These are phyloP conservation scores for Cheilinus undulatus DNA, from an alignment of 2,113 vertebrate species.

Conservation along the genomic window DNA sequence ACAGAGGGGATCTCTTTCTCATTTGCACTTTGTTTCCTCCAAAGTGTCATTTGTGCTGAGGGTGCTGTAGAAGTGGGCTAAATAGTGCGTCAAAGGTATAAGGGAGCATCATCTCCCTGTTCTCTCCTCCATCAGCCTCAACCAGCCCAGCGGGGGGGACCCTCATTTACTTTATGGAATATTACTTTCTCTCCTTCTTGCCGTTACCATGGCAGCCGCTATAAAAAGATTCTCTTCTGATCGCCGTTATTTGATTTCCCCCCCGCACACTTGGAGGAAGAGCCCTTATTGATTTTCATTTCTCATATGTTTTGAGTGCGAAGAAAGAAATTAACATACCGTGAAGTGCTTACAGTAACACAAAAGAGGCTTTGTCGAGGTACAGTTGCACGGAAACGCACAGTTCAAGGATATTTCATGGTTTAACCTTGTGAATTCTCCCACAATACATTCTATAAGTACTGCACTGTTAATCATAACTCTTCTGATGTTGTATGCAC, in stretches of 20 bases:
- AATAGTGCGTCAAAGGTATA: conserved; percentile 66
- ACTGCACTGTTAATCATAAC: not conserved
- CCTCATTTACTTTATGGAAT: conserved; percentile 83
- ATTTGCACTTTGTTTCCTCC: conserved; percentile 62
- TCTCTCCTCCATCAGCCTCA: conserved; percentile 74
- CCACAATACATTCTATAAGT: not conserved
- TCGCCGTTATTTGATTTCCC: conserved; percentile 75
- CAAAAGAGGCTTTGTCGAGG: conserved; percentile 11
- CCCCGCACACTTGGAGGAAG: conserved; percentile 47
- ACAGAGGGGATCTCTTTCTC: conserved; percentile 44
- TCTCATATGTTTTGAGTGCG: conserved; percentile 71
- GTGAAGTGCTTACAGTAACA: conserved; percentile 52
- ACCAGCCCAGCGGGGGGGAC: conserved; percentile 75
- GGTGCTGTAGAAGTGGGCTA: conserved; percentile 72
- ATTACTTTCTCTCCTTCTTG: conserved; percentile 79
- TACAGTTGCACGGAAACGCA: not conserved
- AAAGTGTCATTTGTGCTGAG: conserved; percentile 66
- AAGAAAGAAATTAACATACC: conserved; percentile 71
- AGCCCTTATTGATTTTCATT: conserved; percentile 81
- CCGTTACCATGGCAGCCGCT: conserved; percentile 84
- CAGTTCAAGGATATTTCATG: not conserved
- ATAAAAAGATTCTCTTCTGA: conserved; percentile 82
- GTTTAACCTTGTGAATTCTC: conserved; percentile 1
- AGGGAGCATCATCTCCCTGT: conserved; percentile 58
- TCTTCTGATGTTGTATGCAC: not conserved